Evolutionary conservation across 2,113 vertebrate genomes (phyloP).

Genomic region (Gallinago media): DNA sequence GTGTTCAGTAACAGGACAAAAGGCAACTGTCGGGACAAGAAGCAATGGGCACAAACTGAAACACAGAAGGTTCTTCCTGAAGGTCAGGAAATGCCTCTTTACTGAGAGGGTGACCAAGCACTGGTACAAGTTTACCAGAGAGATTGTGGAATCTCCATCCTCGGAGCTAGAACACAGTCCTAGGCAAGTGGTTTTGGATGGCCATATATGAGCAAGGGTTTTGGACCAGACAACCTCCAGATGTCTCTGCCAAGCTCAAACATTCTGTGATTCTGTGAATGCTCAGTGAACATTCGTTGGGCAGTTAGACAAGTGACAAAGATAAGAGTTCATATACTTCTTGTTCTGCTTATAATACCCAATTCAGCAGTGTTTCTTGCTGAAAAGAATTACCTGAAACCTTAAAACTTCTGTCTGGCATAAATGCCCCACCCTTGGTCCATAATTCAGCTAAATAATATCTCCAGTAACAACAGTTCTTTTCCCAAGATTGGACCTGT

Average conservation of each 20-base stretch:
- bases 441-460: not conserved
- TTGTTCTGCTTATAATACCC: not conserved
- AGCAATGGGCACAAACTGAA: not conserved
- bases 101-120: not conserved
- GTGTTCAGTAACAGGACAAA: not conserved
- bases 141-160: not conserved
- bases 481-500: not conserved
- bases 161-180: not conserved
- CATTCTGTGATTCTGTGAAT: not conserved
- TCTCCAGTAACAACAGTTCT: not conserved
- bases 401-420: not conserved
- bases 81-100: not conserved
- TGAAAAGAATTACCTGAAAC: not conserved
- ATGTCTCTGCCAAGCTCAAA: not conserved
- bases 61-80: not conserved
- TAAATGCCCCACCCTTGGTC: not conserved
- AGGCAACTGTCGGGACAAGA: not conserved
- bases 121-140: not conserved
- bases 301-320: not conserved
- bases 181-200: not conserved
- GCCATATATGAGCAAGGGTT: fast-evolving
- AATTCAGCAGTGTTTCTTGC: not conserved
- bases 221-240: not conserved
- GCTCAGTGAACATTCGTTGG: not conserved
- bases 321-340: not conserved